Base-by-base conservation (phyloP, 1,140 invertebrate genomes). In the Pseudomyrmex pallidus region DNA sequence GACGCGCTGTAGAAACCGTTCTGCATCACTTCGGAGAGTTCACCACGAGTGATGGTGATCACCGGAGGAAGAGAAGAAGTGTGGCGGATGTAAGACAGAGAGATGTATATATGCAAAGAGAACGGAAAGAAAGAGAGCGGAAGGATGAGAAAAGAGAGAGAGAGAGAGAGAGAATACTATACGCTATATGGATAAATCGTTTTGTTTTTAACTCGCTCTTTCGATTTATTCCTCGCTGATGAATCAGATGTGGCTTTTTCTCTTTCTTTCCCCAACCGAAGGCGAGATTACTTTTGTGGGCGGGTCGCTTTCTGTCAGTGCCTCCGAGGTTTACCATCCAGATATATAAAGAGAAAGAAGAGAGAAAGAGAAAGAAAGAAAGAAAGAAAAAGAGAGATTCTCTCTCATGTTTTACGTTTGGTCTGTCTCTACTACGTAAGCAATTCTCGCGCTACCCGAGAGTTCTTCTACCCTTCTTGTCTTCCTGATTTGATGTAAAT, bases 251-350 rank as follows among this genome's bases (percentile, higher is more conserved):
- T 91, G 90, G 88, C 87, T 89, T 80, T 85, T 68, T 85, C 57
- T 72, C 66, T 83, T 84, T 83, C 57, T 66, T 35, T 56, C 85
- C 77, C 82, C 82, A 77, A 89, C 82, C 84, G 88, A 90, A 87
- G 83, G 91, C 90, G 90, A 94, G 92, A 94, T 94, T 94, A 94
- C 93, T 94, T 94, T 94, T 94, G 93, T 94, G 93, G 94, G 94
- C 94, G 94, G 93, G 92, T 94, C 92, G 91, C 90, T 90, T 91
- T 93, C 93, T 94, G 93, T 94, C 93, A 93, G 91, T 92, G 92
- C 90, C 90, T 92, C 88, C 86, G 89, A 90, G 90, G 91, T 90
- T 35, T 90, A 90, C 86, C 86, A 88, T 87, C 85, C 92, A 93
- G 92, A 91, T 93, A 91, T 93, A 92, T 88, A 90, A 85, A 90